These are phyloP conservation scores for Coptodon rendalli DNA, from an alignment of 2,113 vertebrate species.

Conservation along the genomic window DNA sequence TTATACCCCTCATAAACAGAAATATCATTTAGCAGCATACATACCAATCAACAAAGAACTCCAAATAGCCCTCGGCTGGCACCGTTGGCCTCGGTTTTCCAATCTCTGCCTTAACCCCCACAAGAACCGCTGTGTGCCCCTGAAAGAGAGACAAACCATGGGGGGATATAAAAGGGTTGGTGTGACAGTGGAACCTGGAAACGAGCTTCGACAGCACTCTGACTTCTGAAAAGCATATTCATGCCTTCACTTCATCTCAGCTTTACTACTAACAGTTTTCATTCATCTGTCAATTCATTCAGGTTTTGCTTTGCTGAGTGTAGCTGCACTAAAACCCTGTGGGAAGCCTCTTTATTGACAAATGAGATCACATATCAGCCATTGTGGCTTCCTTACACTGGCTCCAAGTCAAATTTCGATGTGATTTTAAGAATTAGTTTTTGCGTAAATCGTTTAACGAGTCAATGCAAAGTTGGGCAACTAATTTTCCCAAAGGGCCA, in stretches of 20 bases:
- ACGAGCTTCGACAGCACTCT: neutral
- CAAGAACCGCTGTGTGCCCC: conserved; percentile 91
- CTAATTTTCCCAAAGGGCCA: neutral
- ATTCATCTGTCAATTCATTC: neutral
- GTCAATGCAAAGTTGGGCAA: neutral
- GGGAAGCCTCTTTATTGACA: neutral
- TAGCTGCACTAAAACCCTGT: neutral
- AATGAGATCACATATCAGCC: neutral
- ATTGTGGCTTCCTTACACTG: neutral
- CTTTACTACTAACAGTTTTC: neutral
- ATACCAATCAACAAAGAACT: conserved; percentile 98
- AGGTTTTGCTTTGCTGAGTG: neutral
- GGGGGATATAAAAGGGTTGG: neutral
- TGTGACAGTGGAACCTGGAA: neutral
- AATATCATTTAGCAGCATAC: conserved; percentile 25
- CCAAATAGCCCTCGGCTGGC: conserved; percentile 87
- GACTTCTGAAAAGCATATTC: neutral
- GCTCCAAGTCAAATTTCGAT: neutral
- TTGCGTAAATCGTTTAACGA: rapidly evolving
- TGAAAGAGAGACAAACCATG: conserved; percentile 35
- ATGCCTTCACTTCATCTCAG: neutral
- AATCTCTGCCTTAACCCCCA: conserved; percentile 95
- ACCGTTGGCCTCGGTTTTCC: conserved; percentile 83
- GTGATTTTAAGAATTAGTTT: neutral
- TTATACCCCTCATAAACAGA: neutral